Conservation (phyloP, 2,888 invertebrate genomes). For the Cybosia mesomella region DNA sequence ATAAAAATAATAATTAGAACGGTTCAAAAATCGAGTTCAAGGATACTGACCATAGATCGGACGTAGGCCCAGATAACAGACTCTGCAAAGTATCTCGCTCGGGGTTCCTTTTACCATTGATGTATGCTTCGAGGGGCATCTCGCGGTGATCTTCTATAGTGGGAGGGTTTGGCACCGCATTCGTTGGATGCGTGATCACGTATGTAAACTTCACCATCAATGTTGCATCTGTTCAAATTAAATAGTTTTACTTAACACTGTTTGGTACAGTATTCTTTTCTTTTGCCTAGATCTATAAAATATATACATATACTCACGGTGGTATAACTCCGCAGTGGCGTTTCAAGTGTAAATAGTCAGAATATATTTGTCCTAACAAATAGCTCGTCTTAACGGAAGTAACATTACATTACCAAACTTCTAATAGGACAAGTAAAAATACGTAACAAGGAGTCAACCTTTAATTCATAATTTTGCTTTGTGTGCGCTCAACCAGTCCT, state of each 20-base stretch:
- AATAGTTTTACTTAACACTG: not conserved
- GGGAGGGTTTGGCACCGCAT: constrained; percentile 91
- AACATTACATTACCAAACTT: too few relatives aligned
- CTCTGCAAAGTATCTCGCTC: constrained; percentile 88
- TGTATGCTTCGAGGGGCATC: constrained; percentile 84
- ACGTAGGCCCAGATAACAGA: constrained; percentile 85
- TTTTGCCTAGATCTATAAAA: not conserved
- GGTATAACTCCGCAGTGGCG: too few relatives aligned
- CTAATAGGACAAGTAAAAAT: too few relatives aligned
- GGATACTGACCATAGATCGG: constrained; percentile 68
- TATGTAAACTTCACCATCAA: constrained; percentile 90
- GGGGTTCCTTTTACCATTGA: constrained; percentile 85
- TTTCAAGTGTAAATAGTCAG: too few relatives aligned
- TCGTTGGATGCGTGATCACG: constrained; percentile 91
- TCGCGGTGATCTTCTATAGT: constrained; percentile 88
- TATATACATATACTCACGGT: too few relatives aligned
- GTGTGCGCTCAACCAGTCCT: too few relatives aligned
- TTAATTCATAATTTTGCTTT: too few relatives aligned
- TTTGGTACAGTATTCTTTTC: not conserved
- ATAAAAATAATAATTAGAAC: too few relatives aligned
- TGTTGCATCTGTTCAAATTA: constrained; percentile 83
- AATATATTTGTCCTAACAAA: too few relatives aligned
- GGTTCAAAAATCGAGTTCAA: not conserved
- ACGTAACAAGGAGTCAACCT: too few relatives aligned
- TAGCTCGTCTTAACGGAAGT: too few relatives aligned